phyloP scores from a whole-genome alignment of 1,140 invertebrate genomes.

The Oncopeltus fasciatus region DNA sequence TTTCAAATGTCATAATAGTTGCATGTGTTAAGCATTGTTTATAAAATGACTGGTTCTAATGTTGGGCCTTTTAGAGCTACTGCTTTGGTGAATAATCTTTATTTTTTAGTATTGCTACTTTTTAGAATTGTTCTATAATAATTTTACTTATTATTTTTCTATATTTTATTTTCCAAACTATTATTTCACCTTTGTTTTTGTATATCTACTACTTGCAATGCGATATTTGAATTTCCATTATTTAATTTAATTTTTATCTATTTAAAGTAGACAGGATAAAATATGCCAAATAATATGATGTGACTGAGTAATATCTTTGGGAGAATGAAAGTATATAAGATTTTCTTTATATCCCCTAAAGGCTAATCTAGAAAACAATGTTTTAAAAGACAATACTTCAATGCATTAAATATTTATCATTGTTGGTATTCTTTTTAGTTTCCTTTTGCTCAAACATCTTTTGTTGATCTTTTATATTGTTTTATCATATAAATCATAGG shows the following conservation, averaged over 20 bases:
- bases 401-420: too few species aligned
- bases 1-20: too few species aligned
- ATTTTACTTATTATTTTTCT: background rate
- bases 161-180: background rate
- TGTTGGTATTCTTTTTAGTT: too few species aligned
- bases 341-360: too few species aligned
- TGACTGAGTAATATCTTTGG: too few species aligned
- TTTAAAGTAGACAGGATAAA: background rate
- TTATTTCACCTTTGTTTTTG: background rate
- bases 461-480: too few species aligned
- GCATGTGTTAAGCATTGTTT: too few species aligned
- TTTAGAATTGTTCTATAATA: background rate
- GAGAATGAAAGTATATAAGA: too few species aligned
- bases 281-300: background rate
- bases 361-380: too few species aligned
- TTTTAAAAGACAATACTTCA: too few species aligned
- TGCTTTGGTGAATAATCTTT: background rate
- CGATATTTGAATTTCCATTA: background rate
- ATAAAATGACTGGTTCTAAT: background rate
- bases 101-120: background rate
- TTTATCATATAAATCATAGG: too few species aligned
- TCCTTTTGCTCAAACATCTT: too few species aligned
- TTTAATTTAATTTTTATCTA: background rate
- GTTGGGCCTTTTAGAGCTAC: background rate
- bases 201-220: background rate